These are phyloP conservation scores for Rhincodon typus DNA, from an alignment of 2,797 vertebrate genomes.

Conservation along the genomic window DNA sequence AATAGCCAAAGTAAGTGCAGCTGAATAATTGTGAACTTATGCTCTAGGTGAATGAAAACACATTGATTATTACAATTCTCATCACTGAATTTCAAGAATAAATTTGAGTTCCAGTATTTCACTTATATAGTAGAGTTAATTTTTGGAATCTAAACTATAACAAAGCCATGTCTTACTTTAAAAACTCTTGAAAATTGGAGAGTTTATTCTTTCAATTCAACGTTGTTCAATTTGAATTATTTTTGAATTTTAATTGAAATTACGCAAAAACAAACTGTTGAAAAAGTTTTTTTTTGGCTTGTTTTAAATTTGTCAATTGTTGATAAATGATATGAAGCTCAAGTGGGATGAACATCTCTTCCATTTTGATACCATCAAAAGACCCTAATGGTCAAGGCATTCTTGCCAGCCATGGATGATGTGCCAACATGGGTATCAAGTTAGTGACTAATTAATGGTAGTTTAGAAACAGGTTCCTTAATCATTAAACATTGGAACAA, in stretches of 20 bases:
- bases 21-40: background rate
- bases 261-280: background rate
- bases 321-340: background rate
- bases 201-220: background rate
- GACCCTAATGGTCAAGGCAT: background rate
- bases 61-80: background rate
- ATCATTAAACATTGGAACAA: background rate
- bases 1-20: slow-evolving; percentile 74
- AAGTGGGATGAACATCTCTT: background rate
- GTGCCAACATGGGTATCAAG: background rate
- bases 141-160: background rate
- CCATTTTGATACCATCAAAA: background rate
- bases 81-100: background rate
- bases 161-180: background rate
- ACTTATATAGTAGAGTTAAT: background rate
- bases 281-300: background rate
- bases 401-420: background rate
- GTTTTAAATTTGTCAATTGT: background rate
- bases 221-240: background rate
- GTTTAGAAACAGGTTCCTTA: background rate
- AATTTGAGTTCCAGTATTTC: background rate
- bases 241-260: background rate
- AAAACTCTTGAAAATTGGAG: background rate
- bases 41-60: slow-evolving; percentile 30
- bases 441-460: background rate